These are phyloP conservation scores for Holocentrus rufus DNA, from an alignment of 2,797 vertebrate species.

Conservation along the genomic window DNA sequence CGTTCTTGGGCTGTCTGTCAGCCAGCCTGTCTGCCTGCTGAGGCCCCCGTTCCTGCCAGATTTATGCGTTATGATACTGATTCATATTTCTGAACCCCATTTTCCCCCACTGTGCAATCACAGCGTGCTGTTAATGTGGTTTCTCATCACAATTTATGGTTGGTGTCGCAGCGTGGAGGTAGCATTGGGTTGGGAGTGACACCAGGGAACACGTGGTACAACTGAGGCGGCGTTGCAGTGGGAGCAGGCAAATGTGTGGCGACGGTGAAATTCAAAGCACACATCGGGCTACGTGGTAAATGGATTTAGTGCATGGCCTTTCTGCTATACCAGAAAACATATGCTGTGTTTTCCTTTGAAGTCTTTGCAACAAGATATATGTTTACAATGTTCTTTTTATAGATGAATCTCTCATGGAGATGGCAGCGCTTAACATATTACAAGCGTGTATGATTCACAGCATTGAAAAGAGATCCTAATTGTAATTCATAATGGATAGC, in stretches of 20 bases:
- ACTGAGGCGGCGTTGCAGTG: conserved; percentile 62
- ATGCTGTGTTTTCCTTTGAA: conserved; percentile 53
- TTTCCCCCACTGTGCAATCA: conserved; percentile 72
- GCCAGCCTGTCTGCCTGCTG: conserved; percentile 58
- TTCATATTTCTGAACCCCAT: conserved; percentile 73
- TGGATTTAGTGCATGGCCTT: conserved; percentile 46
- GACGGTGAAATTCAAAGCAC: conserved; percentile 59
- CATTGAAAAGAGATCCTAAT: conserved; percentile 38
- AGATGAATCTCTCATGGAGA: conserved; percentile 62
- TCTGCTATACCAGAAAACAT: conserved; percentile 27
- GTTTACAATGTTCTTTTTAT: conserved; percentile 69
- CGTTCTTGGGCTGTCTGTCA: conserved; percentile 65
- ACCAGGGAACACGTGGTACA: conserved; percentile 51
- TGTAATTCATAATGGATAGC: conserved; percentile 58
- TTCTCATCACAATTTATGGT: conserved; percentile 76
- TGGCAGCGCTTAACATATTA: conserved; percentile 65
- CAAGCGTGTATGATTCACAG: conserved; percentile 62
- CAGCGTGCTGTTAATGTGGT: conserved; percentile 79
- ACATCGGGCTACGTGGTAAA: conserved; percentile 40
- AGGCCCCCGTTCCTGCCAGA: conserved; percentile 59
- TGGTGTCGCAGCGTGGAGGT: conserved; percentile 41
- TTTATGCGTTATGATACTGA: conserved; percentile 74
- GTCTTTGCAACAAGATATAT: conserved; percentile 44
- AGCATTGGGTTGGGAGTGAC: conserved; percentile 51
- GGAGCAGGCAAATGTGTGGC: conserved; percentile 23